phyloP scores from a whole-genome alignment of 1,140 invertebrate genomes.

The Chionoecetes opilio region DNA sequence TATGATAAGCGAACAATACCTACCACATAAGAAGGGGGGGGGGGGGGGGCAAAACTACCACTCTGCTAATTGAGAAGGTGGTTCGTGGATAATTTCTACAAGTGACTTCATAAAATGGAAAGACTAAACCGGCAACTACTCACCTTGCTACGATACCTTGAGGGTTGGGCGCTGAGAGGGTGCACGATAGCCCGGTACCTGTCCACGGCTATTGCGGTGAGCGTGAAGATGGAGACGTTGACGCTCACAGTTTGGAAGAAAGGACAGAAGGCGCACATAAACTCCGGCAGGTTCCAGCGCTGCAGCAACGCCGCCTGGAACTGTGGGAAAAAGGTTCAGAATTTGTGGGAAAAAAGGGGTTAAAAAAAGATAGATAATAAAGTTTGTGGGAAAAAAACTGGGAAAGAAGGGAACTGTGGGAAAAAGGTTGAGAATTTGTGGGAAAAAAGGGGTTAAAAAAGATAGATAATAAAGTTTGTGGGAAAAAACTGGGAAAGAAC shows the following conservation, averaged over 20 bases:
- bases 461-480: no score
- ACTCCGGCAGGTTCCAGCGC: conserved; percentile 91
- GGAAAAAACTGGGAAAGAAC: no score
- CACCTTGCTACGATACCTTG: conserved; percentile 84
- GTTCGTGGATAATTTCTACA: no score
- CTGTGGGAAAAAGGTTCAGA: conserved; percentile 85
- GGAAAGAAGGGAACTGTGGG: no score
- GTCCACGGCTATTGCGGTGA: conserved; percentile 92
- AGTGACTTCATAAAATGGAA: no score
- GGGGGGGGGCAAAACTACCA: no score
- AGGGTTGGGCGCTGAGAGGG: conserved; percentile 88
- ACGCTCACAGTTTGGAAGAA: conserved; percentile 91
- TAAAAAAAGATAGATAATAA: no score
- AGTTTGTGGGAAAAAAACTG: no score
- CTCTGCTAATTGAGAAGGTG: no score
- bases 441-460: no score
- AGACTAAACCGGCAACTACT: not conserved
- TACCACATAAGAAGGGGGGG: not conserved
- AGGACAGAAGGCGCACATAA: conserved; percentile 93
- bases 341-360: no score
- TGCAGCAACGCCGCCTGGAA: conserved; percentile 93
- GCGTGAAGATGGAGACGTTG: conserved; percentile 92
- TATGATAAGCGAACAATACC: not conserved
- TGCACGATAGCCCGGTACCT: conserved; percentile 92
- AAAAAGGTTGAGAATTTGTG: no score